Percentiles rank a stretch among this genome's conserved stretches.
Evolutionary conservation across 2,797 vertebrate genomes (phyloP).

Genomic region (Rhinogobio ventralis): DNA sequence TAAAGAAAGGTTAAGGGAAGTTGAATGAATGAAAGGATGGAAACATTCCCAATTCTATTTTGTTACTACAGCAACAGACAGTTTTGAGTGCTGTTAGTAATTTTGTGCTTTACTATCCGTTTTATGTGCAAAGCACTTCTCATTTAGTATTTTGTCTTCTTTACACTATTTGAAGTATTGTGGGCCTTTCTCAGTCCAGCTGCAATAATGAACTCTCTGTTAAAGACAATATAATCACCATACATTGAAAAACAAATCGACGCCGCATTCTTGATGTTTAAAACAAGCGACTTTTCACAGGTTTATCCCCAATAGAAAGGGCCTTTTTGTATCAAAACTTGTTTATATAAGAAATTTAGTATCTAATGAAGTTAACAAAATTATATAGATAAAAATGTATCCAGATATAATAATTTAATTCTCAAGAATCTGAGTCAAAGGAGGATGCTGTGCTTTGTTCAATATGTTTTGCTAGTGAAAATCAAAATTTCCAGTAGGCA

Average conservation of each 20-base stretch:
- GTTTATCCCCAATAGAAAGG: background rate
- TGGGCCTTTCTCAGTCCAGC: slow-evolving; percentile 28
- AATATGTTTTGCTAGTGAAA: background rate
- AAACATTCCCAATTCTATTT: slow-evolving; percentile 63
- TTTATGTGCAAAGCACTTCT: slow-evolving; percentile 22
- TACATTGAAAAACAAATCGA: slow-evolving; percentile 1
- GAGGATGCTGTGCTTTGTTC: background rate
- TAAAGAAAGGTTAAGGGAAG: slow-evolving; percentile 55
- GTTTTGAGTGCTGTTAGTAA: slow-evolving; percentile 61
- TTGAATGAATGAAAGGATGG: slow-evolving; percentile 46
- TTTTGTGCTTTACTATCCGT: slow-evolving; percentile 59
- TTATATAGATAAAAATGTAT: background rate
- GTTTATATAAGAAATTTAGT: background rate
- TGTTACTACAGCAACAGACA: slow-evolving; percentile 62
- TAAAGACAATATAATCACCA: slow-evolving; percentile 2
- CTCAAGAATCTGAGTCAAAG: background rate
- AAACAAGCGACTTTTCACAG: background rate
- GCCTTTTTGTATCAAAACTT: background rate
- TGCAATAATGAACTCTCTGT: slow-evolving; percentile 35
- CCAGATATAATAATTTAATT: background rate
- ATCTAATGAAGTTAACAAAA: background rate
- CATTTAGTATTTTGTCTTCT: slow-evolving; percentile 30
- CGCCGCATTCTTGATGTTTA: background rate
- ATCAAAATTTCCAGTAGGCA: background rate
- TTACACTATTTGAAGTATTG: slow-evolving; percentile 14